Base-by-base conservation (phyloP, 2,797 vertebrate species). In the Amblyraja radiata region DNA sequence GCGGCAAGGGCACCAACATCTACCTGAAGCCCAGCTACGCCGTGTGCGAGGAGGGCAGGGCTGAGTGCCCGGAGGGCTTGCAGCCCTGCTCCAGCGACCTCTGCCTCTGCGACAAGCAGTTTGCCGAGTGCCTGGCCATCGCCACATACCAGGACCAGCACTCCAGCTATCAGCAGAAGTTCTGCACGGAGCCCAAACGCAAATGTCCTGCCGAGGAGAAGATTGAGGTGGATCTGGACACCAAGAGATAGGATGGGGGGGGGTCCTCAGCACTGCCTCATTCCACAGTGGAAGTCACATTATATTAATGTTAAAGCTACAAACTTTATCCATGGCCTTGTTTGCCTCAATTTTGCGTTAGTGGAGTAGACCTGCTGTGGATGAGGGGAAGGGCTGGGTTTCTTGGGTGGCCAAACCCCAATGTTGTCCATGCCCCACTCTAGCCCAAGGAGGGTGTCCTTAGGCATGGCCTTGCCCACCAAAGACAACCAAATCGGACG, bases 51-150 rank as follows among this genome's bases (percentile, higher is more conserved):
- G 36, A 92, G 11, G 90, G 90, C 36, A 58, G 90, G 71, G 71
- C 90, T 5, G 90, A 92, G 90, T 92, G 90, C 39, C 90, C 90
- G 0, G 90, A 92, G 39, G 68, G 90, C 23, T 58, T 39, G 2
- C 71, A 92, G 1, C 90, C 90, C 39, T 92, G 90, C 71, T 92
- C 90, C 90, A 92, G 90, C 14, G 71, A 92, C 39, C 90, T 92
- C 71, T 92, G 90, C 90, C 90, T 92, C 11, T 92, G 90, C 6
- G 90, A 92, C 71, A 92, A 92, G 90, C 90, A 92, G 90, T 76
- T 92, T 46, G 90, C 68, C 4, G 90, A 92, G 46, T 92, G 90
- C 4, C 71, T 92, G 71, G 39, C 90, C 0, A 92, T 92, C 0
- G 68, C 90, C 25, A 92, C 90, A 0, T 92, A 28, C 46, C 90